Base-by-base conservation (phyloP, 2,113 vertebrate genomes). In the Phalacrocorax brasilianus region DNA sequence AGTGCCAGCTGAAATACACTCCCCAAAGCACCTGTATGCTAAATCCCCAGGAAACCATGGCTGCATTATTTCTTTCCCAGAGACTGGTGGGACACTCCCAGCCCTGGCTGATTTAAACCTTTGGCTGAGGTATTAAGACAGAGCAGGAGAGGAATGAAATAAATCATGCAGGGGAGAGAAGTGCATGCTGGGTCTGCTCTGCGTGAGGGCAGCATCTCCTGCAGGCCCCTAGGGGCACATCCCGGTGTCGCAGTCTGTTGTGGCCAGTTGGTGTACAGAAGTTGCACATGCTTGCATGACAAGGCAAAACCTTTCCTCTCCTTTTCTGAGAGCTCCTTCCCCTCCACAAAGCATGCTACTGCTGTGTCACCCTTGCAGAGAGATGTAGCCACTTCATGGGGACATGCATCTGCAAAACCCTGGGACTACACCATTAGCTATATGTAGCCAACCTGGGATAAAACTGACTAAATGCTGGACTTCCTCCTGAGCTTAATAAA, bases 151-250 rank as follows among this genome's bases (percentile, higher is more conserved):
- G 30, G 63, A 79, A 59, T 66, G 32, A 79, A 88, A 50, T 59
- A 50, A 71, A 90, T 13, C 12, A 8, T 24, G 8, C 8, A 40
- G 24, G 40, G 21, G 21, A 42, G 14, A 75, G 27, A 55, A 58
- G 32, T 30, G 4, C 19, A 19, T 4, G 1, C 12, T 2, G 2
- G 5, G 18, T 45, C 26, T 82, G 23, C 19, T 74, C 62, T 45
- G 63, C 0, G 0, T 58, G 0, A 0, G 8, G 28, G 20, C 16
- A 47, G 33, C 19, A n/a, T 52, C 50, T 81, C 44, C 76, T 32
- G 22, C 0, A 5, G 45, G 21, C 8, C 87, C 40, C 47, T 66
- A 6, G 38, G 27, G 20, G 11, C 17, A 67, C 56, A 32, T 44
- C 11, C 12, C 22, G 52, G 19, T 45, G 12, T 63, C 3, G 3